Evolutionary conservation across 2,888 invertebrate species (phyloP).

Genomic region (Meghimatium bilineatum): DNA sequence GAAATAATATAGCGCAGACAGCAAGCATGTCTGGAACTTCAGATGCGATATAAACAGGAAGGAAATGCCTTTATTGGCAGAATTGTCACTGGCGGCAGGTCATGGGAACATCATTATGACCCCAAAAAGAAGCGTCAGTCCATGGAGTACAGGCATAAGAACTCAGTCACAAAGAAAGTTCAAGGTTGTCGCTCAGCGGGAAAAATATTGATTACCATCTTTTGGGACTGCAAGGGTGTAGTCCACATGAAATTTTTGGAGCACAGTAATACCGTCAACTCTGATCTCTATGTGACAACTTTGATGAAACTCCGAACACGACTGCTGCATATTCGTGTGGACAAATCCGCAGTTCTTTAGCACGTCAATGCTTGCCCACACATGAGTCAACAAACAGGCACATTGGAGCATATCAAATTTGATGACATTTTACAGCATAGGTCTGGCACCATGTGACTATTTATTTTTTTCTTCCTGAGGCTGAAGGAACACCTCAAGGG

Average conservation of each 20-base stretch:
- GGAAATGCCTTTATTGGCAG: not conserved
- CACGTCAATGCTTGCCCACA: constrained; percentile 11
- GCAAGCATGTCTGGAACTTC: constrained; percentile 1
- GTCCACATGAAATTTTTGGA: not conserved
- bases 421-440: not conserved
- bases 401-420: not conserved
- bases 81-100: constrained; percentile 4
- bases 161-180: constrained; percentile 1
- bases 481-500: constrained; percentile 4
- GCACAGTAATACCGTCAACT: too few species aligned
- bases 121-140: constrained; percentile 20
- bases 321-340: too few species aligned
- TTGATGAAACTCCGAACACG: too few species aligned
- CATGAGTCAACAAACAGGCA: constrained; percentile 1
- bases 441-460: not conserved
- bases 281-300: too few species aligned
- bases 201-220: not conserved
- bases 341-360: not conserved
- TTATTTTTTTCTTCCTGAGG: not conserved
- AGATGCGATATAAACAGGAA: not conserved
- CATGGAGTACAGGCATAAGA: constrained; percentile 16
- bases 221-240: not conserved
- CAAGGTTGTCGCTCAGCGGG: not conserved
- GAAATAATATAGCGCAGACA: not conserved
- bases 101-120: constrained; percentile 18